These are phyloP conservation scores for Ornithoptera alexandrae DNA, from an alignment of 2,888 invertebrate genomes.

Conservation along the genomic window DNA sequence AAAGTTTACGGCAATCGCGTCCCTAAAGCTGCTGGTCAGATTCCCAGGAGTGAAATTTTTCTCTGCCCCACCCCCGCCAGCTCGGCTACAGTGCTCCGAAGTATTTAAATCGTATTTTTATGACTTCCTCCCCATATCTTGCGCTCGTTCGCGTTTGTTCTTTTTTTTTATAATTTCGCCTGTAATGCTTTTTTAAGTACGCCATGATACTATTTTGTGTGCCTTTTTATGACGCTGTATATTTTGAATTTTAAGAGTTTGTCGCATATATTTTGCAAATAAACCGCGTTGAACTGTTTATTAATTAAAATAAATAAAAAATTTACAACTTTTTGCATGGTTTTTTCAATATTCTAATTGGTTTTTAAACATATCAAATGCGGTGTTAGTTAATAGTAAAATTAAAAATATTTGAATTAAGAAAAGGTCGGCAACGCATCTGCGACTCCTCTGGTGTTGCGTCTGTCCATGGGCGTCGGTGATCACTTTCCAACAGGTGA, in stretches of 20 bases:
- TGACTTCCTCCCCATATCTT: conserved; percentile 16
- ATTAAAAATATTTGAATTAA: too few species aligned
- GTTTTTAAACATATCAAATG: too few species aligned
- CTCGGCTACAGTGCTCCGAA: conserved; percentile 7
- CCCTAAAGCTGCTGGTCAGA: conserved; percentile 1
- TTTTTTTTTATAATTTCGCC: conserved; percentile 20
- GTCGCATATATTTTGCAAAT: neutral
- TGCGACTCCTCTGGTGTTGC: too few species aligned
- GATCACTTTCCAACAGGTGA: too few species aligned
- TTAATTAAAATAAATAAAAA: too few species aligned
- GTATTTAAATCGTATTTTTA: conserved; percentile 22
- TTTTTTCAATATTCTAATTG: too few species aligned
- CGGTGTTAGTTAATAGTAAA: too few species aligned
- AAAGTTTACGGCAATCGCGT: conserved; percentile 3
- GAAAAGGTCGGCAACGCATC: too few species aligned
- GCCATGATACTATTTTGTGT: conserved; percentile 10
- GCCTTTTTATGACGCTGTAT: neutral
- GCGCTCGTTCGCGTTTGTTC: conserved; percentile 13
- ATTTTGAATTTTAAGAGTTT: neutral
- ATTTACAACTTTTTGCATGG: too few species aligned
- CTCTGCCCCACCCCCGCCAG: neutral
- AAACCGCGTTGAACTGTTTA: too few species aligned
- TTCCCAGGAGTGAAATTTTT: conserved; percentile 15
- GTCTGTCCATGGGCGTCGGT: too few species aligned
- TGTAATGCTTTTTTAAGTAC: conserved; percentile 16